Conservation (phyloP, 2,113 vertebrate species). For the Panurus biarmicus region DNA sequence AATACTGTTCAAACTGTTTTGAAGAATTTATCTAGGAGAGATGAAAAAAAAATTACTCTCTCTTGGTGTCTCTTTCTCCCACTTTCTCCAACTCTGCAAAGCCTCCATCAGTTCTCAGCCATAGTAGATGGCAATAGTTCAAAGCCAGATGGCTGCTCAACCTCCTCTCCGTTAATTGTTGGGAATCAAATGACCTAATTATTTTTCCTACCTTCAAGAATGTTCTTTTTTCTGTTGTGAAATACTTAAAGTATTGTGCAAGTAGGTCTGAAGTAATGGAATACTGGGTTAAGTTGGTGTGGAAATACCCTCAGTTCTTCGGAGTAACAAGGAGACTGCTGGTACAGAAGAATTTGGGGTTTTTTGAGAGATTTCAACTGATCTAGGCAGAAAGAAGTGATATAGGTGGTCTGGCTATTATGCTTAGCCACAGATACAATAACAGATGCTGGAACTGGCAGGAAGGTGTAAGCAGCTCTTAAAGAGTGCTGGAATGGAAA, state of each 20-base stretch:
- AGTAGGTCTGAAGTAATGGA: background rate
- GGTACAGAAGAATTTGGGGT: background rate
- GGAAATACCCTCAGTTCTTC: background rate
- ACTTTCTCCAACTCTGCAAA: background rate
- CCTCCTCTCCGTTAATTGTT: background rate
- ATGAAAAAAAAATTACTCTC: background rate
- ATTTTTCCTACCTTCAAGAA: background rate
- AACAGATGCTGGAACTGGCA: background rate
- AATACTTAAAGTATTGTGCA: background rate
- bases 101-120: background rate
- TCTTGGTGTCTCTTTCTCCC: background rate
- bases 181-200: background rate
- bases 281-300: background rate
- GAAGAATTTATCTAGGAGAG: background rate
- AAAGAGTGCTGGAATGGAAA: background rate
- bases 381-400: background rate
- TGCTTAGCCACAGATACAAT: background rate
- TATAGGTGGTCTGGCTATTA: background rate
- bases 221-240: background rate
- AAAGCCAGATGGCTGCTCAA: background rate
- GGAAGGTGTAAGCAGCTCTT: background rate
- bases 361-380: background rate
- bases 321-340: background rate
- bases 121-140: background rate
- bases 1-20: background rate